Percentiles rank a stretch among this genome's conserved stretches.
phyloP scores from a whole-genome alignment of 2,113 vertebrate genomes.

The Mohoua ochrocephala region DNA sequence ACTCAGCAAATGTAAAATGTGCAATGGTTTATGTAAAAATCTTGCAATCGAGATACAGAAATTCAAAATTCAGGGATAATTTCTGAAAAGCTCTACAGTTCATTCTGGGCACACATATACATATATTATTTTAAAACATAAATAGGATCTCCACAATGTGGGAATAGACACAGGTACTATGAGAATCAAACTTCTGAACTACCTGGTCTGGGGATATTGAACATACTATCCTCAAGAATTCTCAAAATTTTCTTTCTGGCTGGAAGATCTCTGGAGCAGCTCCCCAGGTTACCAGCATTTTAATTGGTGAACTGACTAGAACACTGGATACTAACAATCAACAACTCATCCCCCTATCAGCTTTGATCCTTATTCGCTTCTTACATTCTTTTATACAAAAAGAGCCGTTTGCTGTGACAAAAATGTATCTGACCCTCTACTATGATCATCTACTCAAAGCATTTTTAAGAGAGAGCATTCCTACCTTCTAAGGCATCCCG shows the following conservation, averaged over 20 bases:
- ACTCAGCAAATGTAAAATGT: not conserved
- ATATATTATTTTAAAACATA: not conserved
- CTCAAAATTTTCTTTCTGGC: not conserved
- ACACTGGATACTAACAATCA: not conserved
- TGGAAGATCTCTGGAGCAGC: not conserved
- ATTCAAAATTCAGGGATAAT: not conserved
- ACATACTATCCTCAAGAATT: not conserved
- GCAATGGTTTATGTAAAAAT: not conserved
- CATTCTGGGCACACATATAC: not conserved
- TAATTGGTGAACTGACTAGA: not conserved
- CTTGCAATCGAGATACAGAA: not conserved
- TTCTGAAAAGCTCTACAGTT: not conserved
- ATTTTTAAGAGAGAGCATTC: slow-evolving; percentile 6
- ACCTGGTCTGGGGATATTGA: not conserved
- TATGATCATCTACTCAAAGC: not conserved
- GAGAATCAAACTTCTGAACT: not conserved
- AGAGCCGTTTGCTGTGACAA: not conserved
- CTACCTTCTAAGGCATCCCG: slow-evolving; percentile 90
- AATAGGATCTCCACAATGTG: not conserved
- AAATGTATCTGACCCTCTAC: not conserved
- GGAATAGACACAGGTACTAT: not conserved
- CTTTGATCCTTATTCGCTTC: not conserved
- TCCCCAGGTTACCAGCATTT: not conserved
- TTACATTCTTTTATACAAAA: not conserved
- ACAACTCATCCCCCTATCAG: not conserved